These are phyloP conservation scores for Carettochelys insculpta DNA, from an alignment of 2,113 vertebrate species.

Conservation along the genomic window DNA sequence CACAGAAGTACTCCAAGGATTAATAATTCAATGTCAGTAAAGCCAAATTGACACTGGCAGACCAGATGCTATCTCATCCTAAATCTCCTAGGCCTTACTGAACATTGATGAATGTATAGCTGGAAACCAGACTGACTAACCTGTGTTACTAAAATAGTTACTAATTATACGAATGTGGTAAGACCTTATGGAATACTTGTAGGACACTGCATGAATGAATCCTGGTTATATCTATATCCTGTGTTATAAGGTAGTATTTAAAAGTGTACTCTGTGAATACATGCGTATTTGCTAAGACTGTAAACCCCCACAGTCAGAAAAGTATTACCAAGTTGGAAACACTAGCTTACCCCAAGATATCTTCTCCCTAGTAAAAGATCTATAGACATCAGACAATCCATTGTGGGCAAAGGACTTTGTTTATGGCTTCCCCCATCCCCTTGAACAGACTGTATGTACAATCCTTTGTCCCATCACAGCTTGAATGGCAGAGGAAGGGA, in stretches of 20 bases:
- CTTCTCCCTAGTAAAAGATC: neutral
- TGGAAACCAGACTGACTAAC: neutral
- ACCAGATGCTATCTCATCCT: neutral
- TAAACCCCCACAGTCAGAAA: neutral
- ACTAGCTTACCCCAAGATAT: neutral
- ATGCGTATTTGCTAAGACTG: neutral
- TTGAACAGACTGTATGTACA: neutral
- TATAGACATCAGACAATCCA: neutral
- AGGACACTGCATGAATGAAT: neutral
- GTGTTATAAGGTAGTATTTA: neutral
- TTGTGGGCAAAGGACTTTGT: neutral
- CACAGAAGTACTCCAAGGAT: neutral
- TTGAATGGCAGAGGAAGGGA: neutral
- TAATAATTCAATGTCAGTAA: neutral
- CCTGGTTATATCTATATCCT: neutral
- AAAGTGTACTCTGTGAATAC: too few relatives aligned
- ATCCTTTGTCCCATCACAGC: neutral
- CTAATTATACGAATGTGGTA: neutral
- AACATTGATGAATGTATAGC: neutral
- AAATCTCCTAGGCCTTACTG: neutral
- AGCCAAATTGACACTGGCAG: neutral
- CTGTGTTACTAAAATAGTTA: neutral
- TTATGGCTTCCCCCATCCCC: neutral
- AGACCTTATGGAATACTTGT: neutral
- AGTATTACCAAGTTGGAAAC: neutral